phyloP scores from a whole-genome alignment of 2,797 vertebrate genomes.

The Bradypodion pumilum region DNA sequence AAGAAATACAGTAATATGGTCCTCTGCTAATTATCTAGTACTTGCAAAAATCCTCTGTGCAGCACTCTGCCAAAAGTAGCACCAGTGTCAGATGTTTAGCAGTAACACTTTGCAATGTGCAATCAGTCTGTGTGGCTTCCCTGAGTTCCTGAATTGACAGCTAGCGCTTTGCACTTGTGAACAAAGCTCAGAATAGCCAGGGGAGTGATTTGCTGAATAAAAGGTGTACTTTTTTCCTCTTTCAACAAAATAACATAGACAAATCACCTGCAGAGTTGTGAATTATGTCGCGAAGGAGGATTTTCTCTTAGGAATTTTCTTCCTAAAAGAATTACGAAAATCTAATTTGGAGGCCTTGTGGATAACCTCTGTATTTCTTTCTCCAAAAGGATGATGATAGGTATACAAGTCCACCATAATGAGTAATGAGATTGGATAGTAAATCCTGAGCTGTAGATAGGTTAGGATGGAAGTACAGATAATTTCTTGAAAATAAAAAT shows the following conservation, averaged over 20 bases:
- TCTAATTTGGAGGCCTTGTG: background rate
- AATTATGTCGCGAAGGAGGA: background rate
- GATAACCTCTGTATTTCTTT: background rate
- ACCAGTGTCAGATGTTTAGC: background rate
- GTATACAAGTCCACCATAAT: background rate
- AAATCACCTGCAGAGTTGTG: background rate
- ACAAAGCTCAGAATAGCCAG: background rate
- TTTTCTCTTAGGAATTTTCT: background rate
- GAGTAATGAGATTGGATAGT: background rate
- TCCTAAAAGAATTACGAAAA: background rate
- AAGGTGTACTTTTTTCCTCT: background rate
- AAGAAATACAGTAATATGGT: background rate
- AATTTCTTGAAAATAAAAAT: background rate
- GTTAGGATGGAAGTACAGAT: background rate
- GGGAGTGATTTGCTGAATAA: background rate
- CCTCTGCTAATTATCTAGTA: background rate
- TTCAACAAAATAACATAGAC: background rate
- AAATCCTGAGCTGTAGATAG: background rate
- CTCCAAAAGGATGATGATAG: background rate
- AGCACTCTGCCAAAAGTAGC: background rate
- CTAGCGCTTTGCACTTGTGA: conserved; percentile 17
- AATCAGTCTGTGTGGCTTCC: background rate
- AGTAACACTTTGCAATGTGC: background rate
- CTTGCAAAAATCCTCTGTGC: background rate
- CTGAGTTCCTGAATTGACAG: background rate